These are phyloP conservation scores for Perizoma affinitatum DNA, from an alignment of 2,888 invertebrate species.

Conservation along the genomic window DNA sequence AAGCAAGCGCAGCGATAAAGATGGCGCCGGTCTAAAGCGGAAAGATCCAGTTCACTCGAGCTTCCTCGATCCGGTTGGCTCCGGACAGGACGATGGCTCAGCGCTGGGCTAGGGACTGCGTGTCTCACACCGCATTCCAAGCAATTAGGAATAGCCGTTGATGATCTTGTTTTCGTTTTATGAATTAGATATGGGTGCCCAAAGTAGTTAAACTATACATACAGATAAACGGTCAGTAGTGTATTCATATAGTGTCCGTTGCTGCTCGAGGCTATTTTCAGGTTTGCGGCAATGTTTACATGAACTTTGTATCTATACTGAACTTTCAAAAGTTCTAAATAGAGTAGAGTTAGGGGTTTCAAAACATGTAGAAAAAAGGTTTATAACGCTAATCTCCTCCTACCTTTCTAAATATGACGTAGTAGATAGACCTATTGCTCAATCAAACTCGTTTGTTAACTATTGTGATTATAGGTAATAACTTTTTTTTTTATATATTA, in stretches of 20 bases:
- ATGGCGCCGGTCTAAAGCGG: slow-evolving; percentile 46
- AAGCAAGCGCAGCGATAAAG: slow-evolving; percentile 48
- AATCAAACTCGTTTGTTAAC: too few relatives aligned
- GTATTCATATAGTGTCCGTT: background rate
- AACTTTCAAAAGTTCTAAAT: too few relatives aligned
- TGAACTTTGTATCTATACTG: too few relatives aligned
- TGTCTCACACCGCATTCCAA: slow-evolving; percentile 67
- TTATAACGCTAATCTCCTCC: too few relatives aligned
- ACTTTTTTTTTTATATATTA: too few relatives aligned
- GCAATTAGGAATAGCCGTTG: slow-evolving; percentile 62
- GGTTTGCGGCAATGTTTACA: too few relatives aligned
- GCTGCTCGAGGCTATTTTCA: too few relatives aligned
- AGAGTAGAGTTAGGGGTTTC: too few relatives aligned
- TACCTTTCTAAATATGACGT: too few relatives aligned
- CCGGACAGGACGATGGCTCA: slow-evolving; percentile 50
- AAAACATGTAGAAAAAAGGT: too few relatives aligned
- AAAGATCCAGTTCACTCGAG: slow-evolving; percentile 63
- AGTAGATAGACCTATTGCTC: too few relatives aligned
- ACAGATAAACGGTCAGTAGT: background rate
- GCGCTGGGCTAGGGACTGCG: slow-evolving; percentile 50
- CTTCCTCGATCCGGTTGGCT: slow-evolving; percentile 66
- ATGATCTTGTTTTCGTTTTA: slow-evolving; percentile 40
- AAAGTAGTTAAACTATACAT: background rate
- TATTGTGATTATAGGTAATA: too few relatives aligned
- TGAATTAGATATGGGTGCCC: slow-evolving; percentile 21